These are phyloP conservation scores for Cydia strobilella DNA, from an alignment of 1,140 invertebrate species.

Conservation along the genomic window DNA sequence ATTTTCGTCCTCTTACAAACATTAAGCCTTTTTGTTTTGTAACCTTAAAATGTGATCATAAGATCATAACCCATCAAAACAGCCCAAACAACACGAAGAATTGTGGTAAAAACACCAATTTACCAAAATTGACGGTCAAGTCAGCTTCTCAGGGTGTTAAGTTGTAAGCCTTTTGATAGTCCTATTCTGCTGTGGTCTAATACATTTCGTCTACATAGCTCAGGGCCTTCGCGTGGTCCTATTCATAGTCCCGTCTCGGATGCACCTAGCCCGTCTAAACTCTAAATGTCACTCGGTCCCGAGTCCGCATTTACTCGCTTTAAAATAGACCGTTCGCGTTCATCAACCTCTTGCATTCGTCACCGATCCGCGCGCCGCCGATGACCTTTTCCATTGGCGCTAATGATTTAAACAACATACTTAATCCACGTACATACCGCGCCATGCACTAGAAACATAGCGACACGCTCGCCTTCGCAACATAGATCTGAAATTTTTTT, in stretches of 20 bases:
- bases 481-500: slow-evolving; percentile 16
- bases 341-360: slow-evolving; percentile 77
- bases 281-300: slow-evolving; percentile 77
- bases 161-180: neutral
- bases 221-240: slow-evolving; percentile 1
- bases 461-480: neutral
- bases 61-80: too few species aligned
- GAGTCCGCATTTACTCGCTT: slow-evolving; percentile 72
- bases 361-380: slow-evolving; percentile 51
- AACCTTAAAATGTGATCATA: too few species aligned
- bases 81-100: neutral
- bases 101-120: neutral
- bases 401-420: slow-evolving; percentile 15
- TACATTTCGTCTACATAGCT: neutral
- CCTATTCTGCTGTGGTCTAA: neutral
- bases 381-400: slow-evolving; percentile 62
- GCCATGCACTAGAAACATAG: slow-evolving; percentile 5
- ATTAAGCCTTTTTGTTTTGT: too few species aligned
- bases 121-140: neutral
- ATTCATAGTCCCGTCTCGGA: slow-evolving; percentile 64
- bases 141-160: neutral
- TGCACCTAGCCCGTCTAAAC: slow-evolving; percentile 75
- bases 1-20: too few species aligned
- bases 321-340: slow-evolving; percentile 75
- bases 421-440: neutral